Percentiles rank a stretch among this genome's conserved stretches.
Evolutionary conservation across 2,113 vertebrate genomes (phyloP).

Genomic region (Microtus ochrogaster): DNA sequence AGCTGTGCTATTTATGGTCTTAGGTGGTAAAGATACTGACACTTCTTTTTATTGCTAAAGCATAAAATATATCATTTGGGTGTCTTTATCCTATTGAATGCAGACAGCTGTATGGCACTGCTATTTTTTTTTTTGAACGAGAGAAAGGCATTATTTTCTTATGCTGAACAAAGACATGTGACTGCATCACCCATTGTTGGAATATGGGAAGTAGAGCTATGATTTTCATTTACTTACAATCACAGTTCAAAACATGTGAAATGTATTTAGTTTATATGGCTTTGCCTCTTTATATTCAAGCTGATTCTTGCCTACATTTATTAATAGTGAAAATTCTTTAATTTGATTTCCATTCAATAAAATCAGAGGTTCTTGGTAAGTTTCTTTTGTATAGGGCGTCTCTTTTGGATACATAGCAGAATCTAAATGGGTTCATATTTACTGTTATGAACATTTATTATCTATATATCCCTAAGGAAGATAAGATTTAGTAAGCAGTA

Average conservation of each 20-base stretch:
- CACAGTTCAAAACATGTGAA: constrained; percentile 50
- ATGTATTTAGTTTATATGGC: constrained; percentile 50
- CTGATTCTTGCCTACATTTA: not conserved
- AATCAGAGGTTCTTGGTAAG: not conserved
- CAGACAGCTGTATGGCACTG: not conserved
- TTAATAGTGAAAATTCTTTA: not conserved
- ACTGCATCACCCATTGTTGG: not conserved
- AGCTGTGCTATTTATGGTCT: constrained; percentile 69
- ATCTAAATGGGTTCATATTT: not conserved
- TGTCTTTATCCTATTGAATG: constrained; percentile 45
- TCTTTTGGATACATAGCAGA: not conserved
- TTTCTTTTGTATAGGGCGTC: not conserved
- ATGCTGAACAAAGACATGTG: constrained; percentile 25
- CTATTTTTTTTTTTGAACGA: not conserved
- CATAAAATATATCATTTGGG: constrained; percentile 61
- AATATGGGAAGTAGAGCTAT: not conserved
- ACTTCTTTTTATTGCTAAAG: constrained; percentile 72
- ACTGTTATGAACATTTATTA: not conserved
- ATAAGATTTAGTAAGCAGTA: not conserved
- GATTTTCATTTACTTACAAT: constrained; percentile 52
- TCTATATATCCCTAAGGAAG: not conserved
- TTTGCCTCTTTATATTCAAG: not conserved
- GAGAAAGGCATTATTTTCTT: constrained; percentile 50
- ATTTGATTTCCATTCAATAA: not conserved
- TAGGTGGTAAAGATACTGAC: constrained; percentile 67